Conservation (phyloP, 2,888 invertebrate genomes). For the Rhynchonema sp. region DNA sequence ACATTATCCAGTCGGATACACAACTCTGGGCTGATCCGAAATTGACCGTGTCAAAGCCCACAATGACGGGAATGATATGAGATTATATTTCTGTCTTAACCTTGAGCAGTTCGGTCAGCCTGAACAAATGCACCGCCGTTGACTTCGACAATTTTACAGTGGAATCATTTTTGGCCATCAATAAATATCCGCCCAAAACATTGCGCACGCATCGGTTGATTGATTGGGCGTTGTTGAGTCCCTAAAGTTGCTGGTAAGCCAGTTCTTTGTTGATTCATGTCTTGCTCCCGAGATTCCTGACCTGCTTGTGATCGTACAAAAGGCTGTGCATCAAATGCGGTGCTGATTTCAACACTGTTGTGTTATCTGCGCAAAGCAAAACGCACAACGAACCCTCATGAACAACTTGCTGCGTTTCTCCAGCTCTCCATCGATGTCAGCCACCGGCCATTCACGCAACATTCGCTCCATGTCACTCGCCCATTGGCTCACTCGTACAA, state of each 20-base stretch:
- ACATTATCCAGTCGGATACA: neutral
- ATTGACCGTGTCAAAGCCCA: neutral
- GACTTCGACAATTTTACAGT: constrained; percentile 36
- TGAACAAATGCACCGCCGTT: constrained; percentile 52
- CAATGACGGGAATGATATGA: too few species aligned
- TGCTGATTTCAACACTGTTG: too few species aligned
- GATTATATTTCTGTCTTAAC: constrained; percentile 15
- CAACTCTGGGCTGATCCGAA: neutral
- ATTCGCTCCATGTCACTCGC: constrained; percentile 42
- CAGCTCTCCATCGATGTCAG: neutral
- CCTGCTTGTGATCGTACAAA: too few species aligned
- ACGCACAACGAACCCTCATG: neutral
- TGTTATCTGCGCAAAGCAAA: too few species aligned
- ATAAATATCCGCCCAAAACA: neutral
- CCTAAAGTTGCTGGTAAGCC: too few species aligned
- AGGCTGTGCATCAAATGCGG: too few species aligned
- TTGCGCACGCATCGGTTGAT: neutral
- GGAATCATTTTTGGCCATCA: neutral
- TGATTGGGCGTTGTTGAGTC: neutral
- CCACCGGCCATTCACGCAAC: neutral
- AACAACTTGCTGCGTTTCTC: neutral
- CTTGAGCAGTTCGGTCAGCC: constrained; percentile 58
- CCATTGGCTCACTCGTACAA: constrained; percentile 41
- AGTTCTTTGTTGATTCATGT: too few species aligned
- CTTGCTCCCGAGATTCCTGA: too few species aligned